A percentile compares a stretch with the other conserved stretches of the same genome.
These are phyloP conservation scores for Nesoenas mayeri DNA, from an alignment of 2,113 vertebrate genomes.

Conservation along the genomic window DNA sequence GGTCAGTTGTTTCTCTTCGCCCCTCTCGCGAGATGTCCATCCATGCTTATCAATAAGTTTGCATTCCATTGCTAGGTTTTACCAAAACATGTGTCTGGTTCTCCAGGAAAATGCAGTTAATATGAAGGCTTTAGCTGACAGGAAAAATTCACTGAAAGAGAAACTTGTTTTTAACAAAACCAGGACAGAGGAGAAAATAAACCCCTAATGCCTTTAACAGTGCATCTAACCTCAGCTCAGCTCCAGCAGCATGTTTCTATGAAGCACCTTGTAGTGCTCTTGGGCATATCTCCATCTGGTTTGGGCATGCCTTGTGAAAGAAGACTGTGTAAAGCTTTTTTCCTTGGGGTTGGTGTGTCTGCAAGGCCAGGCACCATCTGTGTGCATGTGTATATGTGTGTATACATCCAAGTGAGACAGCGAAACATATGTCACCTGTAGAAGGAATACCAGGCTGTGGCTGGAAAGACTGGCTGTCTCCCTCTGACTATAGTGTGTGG, in stretches of 20 bases:
- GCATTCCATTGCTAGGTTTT: too few relatives aligned
- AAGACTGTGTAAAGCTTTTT: background rate
- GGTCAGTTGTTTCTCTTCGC: too few relatives aligned
- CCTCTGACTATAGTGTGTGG: fast-evolving
- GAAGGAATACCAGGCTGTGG: background rate
- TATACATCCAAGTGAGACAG: fast-evolving
- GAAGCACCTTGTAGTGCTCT: background rate
- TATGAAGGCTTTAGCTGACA: too few relatives aligned
- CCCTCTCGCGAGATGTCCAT: too few relatives aligned
- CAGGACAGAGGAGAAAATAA: background rate
- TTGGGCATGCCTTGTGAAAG: background rate
- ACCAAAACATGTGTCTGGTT: too few relatives aligned
- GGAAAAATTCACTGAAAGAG: too few relatives aligned
- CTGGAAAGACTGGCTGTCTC: background rate
- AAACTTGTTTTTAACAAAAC: too few relatives aligned
- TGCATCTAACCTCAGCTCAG: background rate
- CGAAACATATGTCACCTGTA: background rate
- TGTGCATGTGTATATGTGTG: fast-evolving
- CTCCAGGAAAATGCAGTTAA: too few relatives aligned
- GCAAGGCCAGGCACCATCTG: background rate
- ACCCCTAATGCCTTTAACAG: background rate
- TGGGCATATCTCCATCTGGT: background rate
- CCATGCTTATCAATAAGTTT: too few relatives aligned
- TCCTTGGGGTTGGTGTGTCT: background rate
- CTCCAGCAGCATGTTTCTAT: background rate